Conservation (phyloP, 1,140 invertebrate genomes). For the Formica selysi region DNA sequence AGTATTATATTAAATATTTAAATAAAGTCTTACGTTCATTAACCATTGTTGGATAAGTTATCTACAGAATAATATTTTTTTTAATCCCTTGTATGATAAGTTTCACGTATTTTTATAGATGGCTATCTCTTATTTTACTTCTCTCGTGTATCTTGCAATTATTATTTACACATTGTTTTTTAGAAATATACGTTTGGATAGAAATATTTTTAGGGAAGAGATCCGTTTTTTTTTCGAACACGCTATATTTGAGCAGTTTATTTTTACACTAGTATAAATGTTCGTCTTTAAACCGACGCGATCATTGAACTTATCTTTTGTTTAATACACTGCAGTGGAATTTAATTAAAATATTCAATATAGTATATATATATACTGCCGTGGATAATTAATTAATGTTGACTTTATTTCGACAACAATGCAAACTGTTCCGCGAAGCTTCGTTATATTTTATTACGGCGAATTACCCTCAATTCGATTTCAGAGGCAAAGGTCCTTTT, state of each 20-base stretch:
- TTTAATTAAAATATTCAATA: conserved; percentile 41
- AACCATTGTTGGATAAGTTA: conserved; percentile 41
- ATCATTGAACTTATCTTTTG: conserved; percentile 3
- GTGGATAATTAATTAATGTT: conserved; percentile 44
- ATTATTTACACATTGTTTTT: not conserved
- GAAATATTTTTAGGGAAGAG: not conserved
- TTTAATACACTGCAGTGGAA: not conserved
- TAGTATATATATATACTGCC: not conserved
- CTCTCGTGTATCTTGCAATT: not conserved
- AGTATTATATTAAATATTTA: not conserved
- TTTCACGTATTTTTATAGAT: conserved; percentile 17
- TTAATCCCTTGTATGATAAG: not conserved
- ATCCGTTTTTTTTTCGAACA: not conserved
- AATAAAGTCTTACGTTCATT: not conserved
- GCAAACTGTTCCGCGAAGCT: not conserved
- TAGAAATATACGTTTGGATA: not conserved
- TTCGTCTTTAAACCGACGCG: not conserved
- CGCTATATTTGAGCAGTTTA: not conserved
- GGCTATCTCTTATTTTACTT: not conserved
- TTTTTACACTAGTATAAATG: not conserved
- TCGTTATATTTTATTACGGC: conserved; percentile 40
- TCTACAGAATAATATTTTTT: not conserved
- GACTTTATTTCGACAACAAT: conserved; percentile 28
- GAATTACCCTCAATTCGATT: conserved; percentile 42
- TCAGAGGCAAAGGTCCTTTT: conserved; percentile 18